Evolutionary conservation across 1,140 invertebrate species (phyloP), one percentile per base, ranked within the genome.

Genomic region (Cydia splendana): DNA sequence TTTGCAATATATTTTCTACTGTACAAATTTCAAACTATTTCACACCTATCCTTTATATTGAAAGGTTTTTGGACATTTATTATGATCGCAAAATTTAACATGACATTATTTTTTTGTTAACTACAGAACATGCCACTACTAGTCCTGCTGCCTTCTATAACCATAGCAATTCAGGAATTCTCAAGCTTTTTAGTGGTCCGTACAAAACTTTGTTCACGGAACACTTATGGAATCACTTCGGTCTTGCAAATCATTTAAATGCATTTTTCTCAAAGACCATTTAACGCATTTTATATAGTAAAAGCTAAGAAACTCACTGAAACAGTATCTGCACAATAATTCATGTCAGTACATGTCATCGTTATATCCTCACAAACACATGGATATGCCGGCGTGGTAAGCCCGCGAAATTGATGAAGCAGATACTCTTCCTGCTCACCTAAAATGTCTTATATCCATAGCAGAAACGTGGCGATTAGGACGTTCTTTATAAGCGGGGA

Each of bases 351-450:
- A 24, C 57, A 24, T 5, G 20, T 20, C 57, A n/a, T 24, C 20
- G 20, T 62, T 62, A 57, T 57, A 57, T 18, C 15, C n/a, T 57
- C 53, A 24, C 57, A 62, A 57, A n/a, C 5, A n/a, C n/a, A 57
- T 9, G n/a, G 20, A 24, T 62, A 62, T 62, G 20, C 57, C 9
- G 57, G 20, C 57, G 57, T 24, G 9, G 57, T 62, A 62, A 62
- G 57, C 57, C 57, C 6, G 57, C 57, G 57, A 62, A 62, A 62
- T 62, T 62, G 57, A 62, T 62, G 57, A 62, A 62, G 57, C 57
- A 62, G 57, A 62, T 62, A 62, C 57, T 12, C 57, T 20, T 24
- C 57, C 57, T 24, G 57, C 57, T 24, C 2, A 9, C 57, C 18
- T 5, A 62, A 24, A 62, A 62, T 2, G 10, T 62, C 57, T 24